Percentiles rank a stretch among this genome's conserved stretches.
These are phyloP conservation scores for Pseudorasbora parva DNA, from an alignment of 2,113 vertebrate species.

Conservation along the genomic window DNA sequence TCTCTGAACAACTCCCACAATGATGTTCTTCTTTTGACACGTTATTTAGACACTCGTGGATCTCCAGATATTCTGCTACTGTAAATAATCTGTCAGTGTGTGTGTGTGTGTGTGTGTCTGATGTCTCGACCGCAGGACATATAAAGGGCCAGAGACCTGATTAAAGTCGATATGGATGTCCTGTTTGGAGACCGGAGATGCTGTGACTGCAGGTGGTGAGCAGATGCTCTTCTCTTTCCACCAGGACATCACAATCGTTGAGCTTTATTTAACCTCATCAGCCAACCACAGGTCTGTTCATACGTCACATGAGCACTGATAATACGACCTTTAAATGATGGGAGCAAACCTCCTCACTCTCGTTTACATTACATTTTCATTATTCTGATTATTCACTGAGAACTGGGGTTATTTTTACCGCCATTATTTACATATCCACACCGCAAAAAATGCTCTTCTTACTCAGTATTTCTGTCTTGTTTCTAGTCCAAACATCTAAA, in stretches of 20 bases:
- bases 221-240: slow-evolving; percentile 2
- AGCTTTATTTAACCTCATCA: neutral
- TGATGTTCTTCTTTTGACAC: neutral
- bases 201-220: slow-evolving; percentile 17
- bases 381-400: neutral
- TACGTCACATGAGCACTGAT: neutral
- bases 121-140: neutral
- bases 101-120: no score
- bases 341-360: neutral
- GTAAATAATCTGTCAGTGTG: neutral
- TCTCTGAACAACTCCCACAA: no score
- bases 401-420: neutral
- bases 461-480: no score
- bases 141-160: slow-evolving; percentile 40
- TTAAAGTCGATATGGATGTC: slow-evolving; percentile 40
- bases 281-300: no score
- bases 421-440: neutral
- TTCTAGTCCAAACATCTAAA: no score
- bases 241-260: neutral
- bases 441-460: no score
- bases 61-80: no score
- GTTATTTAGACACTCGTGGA: no score
- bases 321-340: neutral
- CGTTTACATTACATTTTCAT: neutral
- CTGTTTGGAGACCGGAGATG: neutral